Base-by-base conservation (phyloP, 1,140 invertebrate genomes). In the Atta colombica region DNA sequence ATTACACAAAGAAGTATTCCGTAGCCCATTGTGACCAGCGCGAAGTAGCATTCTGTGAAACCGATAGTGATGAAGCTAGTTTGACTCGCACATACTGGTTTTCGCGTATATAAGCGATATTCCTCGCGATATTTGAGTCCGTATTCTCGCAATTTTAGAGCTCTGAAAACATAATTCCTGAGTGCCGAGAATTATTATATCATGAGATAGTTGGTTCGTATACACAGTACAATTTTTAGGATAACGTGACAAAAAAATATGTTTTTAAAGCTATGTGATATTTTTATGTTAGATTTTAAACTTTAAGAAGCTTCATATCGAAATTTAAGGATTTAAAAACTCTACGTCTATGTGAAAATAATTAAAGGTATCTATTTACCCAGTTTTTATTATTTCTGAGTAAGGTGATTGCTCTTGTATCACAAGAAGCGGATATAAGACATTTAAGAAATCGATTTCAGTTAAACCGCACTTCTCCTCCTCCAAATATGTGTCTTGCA, bases 11-110 rank as follows among this genome's bases (percentile, higher is more conserved):
- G 51, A 6, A 87, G 6, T 7, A 80, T 8, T 3, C 93, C 93
- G 12, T 88, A 94, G 0, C 85, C 75, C 58, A 94, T 91, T 2
- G 80, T 91, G 8, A 95, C 63, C 0, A 95, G 84, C 8, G 92
- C 89, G 18, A 96, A 96, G 69, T 96, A 96, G 25, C 95, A 96
- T 86, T 97, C 96, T 0, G 95, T 94, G 87, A 96, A 95, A 68
- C 96, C 96, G 25, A 96, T 96, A 28, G 39, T 45, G 39, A 45
- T 45, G 39, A 45, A 45, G 39, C 39, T 45, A 10, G 39, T 45
- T 45, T 45, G 39, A 45, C 39, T 45, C 39, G 8, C 8, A 45
- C 39, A 45, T 45, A 45, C 8, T 45, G 39, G 39, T 45, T 45
- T 45, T 45, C 39, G 10, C 8, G 39, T 45, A 45, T 45, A 45